Evolutionary conservation across 2,797 vertebrate genomes (phyloP).

Genomic region (Pelodytes ibericus): DNA sequence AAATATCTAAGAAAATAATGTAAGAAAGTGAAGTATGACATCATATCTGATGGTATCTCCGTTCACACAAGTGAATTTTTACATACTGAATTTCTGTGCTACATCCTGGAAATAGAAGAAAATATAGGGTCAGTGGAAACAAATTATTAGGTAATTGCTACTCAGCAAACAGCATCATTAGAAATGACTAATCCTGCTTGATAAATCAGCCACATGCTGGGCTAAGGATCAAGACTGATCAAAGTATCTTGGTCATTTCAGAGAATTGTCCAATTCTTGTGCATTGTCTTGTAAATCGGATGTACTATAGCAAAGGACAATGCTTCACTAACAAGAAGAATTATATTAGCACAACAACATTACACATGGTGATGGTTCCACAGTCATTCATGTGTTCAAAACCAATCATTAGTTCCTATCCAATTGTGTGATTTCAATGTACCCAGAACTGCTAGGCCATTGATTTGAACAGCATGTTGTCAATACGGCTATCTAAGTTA

Average conservation of each 20-base stretch:
- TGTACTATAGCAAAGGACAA: neutral
- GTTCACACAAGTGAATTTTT: too few relatives aligned
- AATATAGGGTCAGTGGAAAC: neutral
- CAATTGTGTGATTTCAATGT: too few relatives aligned
- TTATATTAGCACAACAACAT: neutral
- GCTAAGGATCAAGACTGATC: conserved; percentile 24
- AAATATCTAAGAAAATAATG: too few relatives aligned
- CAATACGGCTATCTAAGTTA: too few relatives aligned
- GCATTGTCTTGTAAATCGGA: neutral
- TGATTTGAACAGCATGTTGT: too few relatives aligned
- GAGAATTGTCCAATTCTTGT: neutral
- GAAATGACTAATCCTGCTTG: conserved; percentile 42
- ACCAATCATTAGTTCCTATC: too few relatives aligned
- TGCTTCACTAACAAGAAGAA: neutral
- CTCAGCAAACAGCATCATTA: conserved; percentile 27
- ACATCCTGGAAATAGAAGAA: neutral
- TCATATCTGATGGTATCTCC: too few relatives aligned
- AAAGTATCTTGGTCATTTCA: conserved; percentile 8
- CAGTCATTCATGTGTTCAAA: too few relatives aligned
- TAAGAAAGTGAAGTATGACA: too few relatives aligned
- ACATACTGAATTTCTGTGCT: too few relatives aligned
- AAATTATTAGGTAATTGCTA: conserved; percentile 41
- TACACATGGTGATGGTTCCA: neutral
- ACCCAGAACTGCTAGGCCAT: too few relatives aligned
- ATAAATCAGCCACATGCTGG: conserved; percentile 16